Evolutionary conservation across 1,140 invertebrate species (phyloP).

Genomic region (Coptotermes formosanus): DNA sequence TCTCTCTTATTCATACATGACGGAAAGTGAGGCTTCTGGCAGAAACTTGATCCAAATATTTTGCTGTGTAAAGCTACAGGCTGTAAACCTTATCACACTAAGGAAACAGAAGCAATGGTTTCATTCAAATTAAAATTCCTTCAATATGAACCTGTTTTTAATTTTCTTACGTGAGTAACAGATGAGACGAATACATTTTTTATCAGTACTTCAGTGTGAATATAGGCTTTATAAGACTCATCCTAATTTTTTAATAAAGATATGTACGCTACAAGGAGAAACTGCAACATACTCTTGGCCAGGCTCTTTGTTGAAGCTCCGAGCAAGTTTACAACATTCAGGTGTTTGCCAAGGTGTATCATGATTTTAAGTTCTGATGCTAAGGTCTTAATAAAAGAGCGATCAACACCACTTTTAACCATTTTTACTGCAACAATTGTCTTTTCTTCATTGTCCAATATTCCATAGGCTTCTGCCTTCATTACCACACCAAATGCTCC

Average conservation of each 20-base stretch:
- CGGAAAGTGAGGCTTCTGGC: no score
- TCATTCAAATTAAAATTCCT: no score
- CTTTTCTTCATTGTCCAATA: constrained; percentile 64
- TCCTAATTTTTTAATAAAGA: neutral
- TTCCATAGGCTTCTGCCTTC: constrained; percentile 80
- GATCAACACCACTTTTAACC: constrained; percentile 75
- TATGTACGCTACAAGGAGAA: neutral
- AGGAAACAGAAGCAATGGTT: no score
- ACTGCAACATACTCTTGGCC: constrained; percentile 68
- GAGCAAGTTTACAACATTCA: constrained; percentile 92
- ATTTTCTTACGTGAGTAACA: no score
- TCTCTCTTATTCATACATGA: no score
- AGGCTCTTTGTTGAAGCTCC: constrained; percentile 92
- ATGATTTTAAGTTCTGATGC: constrained; percentile 93
- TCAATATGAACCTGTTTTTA: no score
- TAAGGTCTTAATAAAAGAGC: constrained; percentile 72
- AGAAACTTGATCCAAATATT: no score
- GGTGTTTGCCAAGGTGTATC: constrained; percentile 88
- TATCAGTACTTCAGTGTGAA: no score
- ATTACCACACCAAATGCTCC: constrained; percentile 92
- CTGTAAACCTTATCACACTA: no score
- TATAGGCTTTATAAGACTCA: no score
- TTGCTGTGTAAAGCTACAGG: no score
- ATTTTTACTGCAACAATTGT: constrained; percentile 84
- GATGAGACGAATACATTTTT: no score